Base-by-base conservation (phyloP, 2,797 vertebrate genomes). In the Cryptoprocta ferox region DNA sequence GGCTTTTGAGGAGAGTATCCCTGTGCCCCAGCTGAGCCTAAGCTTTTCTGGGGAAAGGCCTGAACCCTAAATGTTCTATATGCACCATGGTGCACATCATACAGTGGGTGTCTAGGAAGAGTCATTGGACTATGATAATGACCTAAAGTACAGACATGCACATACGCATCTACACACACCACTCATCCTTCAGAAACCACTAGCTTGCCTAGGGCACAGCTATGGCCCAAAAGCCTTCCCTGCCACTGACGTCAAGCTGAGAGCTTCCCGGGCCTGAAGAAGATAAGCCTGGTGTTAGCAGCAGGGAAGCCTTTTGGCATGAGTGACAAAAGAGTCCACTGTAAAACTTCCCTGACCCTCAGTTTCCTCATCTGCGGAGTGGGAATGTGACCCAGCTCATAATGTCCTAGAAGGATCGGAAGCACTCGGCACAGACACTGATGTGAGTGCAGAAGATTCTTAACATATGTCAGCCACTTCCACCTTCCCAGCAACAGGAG, bases 401-500 rank as follows among this genome's bases (percentile, higher is more conserved):
- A 9, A 2, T 66, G 75, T 80, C 84, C 84, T 78, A 0, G 53
- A 73, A 73, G 28, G 37, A 78, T 2, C 42, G 59, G 32, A 63
- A 63, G 75, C 39, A 68, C 15, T 37, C 7, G 0, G 63, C 81
- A 65, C 32, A 86, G 42, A 76, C 9, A 18, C 32, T 35, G 3
- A 80, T 8, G 48, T 9, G 35, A 68, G 11, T 19, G n/a, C 48
- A 83, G 68, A 24, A 65, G 80, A 82, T 39, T 37, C 59, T 85
- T 86, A 70, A 85, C n/a, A 4, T 28, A 14, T 1, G 11, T 26
- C 13, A 11, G 42, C 66, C 6, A 7, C 63, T 70, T 87, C 83
- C 37, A 42, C 35, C 45, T 89, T 93, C 39, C 65, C 48, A 50
- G 56, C 39, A 83, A 35, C 56, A 95, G 39, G 63, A 97, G 93